A percentile compares a stretch with the other conserved stretches of the same genome.
Evolutionary conservation across 2,888 invertebrate genomes (phyloP).

Genomic region (Zeuzera pyrina): DNA sequence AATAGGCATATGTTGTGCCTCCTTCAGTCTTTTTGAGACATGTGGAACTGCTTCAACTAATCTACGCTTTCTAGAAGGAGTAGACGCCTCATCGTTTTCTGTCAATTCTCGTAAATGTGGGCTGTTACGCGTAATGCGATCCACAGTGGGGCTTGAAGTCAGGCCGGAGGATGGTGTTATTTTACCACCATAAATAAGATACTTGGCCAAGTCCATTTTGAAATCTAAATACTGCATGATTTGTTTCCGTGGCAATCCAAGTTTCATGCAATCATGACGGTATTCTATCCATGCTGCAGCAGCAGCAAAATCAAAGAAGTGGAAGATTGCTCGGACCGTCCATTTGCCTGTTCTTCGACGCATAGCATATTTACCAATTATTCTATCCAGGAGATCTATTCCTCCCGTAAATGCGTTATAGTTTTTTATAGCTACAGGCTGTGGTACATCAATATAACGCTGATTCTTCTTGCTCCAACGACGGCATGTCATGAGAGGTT

Average conservation of each 20-base stretch:
- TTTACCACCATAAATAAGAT: too few relatives aligned
- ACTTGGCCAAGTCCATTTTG: too few relatives aligned
- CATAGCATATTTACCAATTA: slow-evolving; percentile 16
- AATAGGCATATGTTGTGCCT: not conserved
- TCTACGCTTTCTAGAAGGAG: too few relatives aligned
- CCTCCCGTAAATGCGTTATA: slow-evolving; percentile 16
- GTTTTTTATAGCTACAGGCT: slow-evolving; percentile 11
- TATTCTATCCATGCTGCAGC: slow-evolving; percentile 12
- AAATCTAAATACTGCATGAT: slow-evolving; percentile 5
- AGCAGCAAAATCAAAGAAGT: slow-evolving; percentile 16
- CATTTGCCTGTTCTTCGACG: slow-evolving; percentile 17
- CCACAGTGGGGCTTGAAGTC: too few relatives aligned
- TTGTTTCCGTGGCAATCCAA: slow-evolving; percentile 1
- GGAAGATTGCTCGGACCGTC: slow-evolving; percentile 15
- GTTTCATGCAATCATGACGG: slow-evolving; percentile 1
- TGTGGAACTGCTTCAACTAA: too few relatives aligned
- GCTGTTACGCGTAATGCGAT: too few relatives aligned
- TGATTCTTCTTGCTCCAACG: slow-evolving; percentile 11
- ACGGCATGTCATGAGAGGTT: slow-evolving; percentile 8
- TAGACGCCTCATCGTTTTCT: too few relatives aligned
- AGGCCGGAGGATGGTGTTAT: too few relatives aligned
- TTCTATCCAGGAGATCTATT: slow-evolving; percentile 12
- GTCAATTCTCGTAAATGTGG: too few relatives aligned
- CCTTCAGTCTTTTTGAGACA: too few relatives aligned
- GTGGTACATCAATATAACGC: slow-evolving; percentile 10